Percentiles rank a stretch among this genome's conserved stretches.
These are phyloP conservation scores for Myiagra hebetior DNA, from an alignment of 2,113 vertebrate genomes.

Conservation along the genomic window DNA sequence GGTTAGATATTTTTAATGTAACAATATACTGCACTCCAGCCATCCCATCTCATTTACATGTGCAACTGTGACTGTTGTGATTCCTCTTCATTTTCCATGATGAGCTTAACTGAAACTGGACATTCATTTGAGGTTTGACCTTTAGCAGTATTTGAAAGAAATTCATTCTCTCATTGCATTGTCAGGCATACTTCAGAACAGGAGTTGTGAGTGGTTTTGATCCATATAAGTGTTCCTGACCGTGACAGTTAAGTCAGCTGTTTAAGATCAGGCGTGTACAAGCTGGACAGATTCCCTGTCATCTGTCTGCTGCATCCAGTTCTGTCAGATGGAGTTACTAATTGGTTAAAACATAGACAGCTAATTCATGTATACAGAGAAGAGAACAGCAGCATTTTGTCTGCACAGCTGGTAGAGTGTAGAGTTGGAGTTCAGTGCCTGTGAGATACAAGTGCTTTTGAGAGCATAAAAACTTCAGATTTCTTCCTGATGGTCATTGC, in stretches of 20 bases:
- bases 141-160: not conserved
- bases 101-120: not conserved
- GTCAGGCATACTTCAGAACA: not conserved
- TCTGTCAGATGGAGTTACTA: not conserved
- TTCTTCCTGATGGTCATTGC: not conserved
- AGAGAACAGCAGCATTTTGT: not conserved
- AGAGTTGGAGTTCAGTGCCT: not conserved
- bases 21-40: not conserved
- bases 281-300: not conserved
- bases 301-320: not conserved
- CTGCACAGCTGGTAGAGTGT: accelerated
- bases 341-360: not conserved
- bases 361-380: not conserved
- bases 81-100: not conserved
- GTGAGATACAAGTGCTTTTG: not conserved
- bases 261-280: not conserved
- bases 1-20: not conserved
- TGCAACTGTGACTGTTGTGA: not conserved
- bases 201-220: not conserved
- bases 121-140: not conserved
- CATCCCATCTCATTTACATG: not conserved
- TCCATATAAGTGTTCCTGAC: not conserved
- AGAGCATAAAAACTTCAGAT: not conserved
- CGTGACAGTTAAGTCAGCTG: not conserved
- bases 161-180: not conserved